Base-by-base conservation (phyloP, 2,888 invertebrate genomes). In the Latrodectus hesperus region DNA sequence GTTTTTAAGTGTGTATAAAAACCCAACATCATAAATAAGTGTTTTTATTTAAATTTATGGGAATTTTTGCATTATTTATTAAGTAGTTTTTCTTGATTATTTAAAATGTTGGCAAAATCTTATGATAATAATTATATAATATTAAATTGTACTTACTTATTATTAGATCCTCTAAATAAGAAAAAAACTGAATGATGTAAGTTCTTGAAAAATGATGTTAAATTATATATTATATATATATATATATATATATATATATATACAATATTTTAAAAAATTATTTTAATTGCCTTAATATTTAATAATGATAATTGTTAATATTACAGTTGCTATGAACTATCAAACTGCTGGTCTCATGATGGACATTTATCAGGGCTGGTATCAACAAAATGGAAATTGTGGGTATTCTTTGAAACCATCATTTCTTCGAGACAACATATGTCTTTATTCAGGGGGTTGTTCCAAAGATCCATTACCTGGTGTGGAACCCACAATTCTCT, bases 341-440 rank as follows among this genome's bases (percentile, higher is more conserved):
- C 94, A 94, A 91, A 94, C 94, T 0, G 93, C 93, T 1, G 94
- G 94, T 0, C 91, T 94, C 77, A 94, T 94, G 93, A 94, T 94
- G 94, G 94, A 94, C 91, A 91, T 94, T n/a, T 94, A 94, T 91
- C 93, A 94, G 89, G 94, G 94, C 16, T 93, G 93, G 91, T 94
- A 94, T 91, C 91, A 92, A n/a, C 93, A 94, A 89, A 94, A 94
- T 91, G 94, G 94, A 12, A 93, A 92, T 16, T 94, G 94, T 91
- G 94, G 94, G n/a, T 94, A 93, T 91, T 93, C 94, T 10, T 90
- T 94, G 67, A 94, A 94, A 90, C 94, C 94, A 2, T 91, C 92
- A 70, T 92, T 94, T 38, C 93, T 94, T 93, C 91, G 94, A 67
- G 94, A 94, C 93, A 93, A 26, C 92, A 92, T 55, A 92, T 93